A percentile compares a stretch with the other conserved stretches of the same genome.
phyloP scores from a whole-genome alignment of 2,113 vertebrate genomes.

The Gnathonemus echidnorhynchus region DNA sequence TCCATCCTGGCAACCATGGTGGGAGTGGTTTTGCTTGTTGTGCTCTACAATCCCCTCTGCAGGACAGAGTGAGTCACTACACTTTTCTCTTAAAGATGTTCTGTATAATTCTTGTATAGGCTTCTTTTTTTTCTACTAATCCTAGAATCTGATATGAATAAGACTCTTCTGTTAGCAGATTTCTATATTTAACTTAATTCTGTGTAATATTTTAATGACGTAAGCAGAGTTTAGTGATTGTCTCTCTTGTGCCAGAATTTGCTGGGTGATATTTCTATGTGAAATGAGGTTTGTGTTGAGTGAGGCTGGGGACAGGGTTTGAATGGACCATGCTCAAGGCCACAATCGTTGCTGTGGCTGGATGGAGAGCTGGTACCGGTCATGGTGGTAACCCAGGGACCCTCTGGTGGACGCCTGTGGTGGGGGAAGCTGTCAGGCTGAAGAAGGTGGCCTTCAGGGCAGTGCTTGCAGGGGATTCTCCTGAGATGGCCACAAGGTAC shows the following conservation, averaged over 20 bases:
- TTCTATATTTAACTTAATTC: not conserved
- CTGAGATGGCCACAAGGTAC: not conserved
- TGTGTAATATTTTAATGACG: not conserved
- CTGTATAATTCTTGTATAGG: not conserved
- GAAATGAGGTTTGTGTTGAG: not conserved
- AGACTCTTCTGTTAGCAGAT: not conserved
- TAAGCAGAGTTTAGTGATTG: not conserved
- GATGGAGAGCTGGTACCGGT: not conserved
- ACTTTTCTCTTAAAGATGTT: not conserved
- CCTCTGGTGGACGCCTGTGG: not conserved
- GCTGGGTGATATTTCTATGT: not conserved
- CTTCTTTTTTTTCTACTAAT: not conserved
- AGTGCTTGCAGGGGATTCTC: not conserved
- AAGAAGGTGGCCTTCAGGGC: not conserved
- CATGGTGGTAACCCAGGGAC: not conserved
- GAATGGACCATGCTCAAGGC: not conserved
- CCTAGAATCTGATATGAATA: not conserved
- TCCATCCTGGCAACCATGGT: slow-evolving; percentile 80
- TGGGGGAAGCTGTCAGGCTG: not conserved
- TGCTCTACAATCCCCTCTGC: slow-evolving; percentile 72
- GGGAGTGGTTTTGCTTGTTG: slow-evolving; percentile 71
- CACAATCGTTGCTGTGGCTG: not conserved
- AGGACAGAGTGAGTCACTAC: slow-evolving; percentile 40
- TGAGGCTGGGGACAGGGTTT: not conserved
- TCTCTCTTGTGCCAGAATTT: not conserved